Percentiles rank a stretch among this genome's conserved stretches.
Conservation (phyloP, 1,140 invertebrate species). For the Drosophila sechellia region DNA sequence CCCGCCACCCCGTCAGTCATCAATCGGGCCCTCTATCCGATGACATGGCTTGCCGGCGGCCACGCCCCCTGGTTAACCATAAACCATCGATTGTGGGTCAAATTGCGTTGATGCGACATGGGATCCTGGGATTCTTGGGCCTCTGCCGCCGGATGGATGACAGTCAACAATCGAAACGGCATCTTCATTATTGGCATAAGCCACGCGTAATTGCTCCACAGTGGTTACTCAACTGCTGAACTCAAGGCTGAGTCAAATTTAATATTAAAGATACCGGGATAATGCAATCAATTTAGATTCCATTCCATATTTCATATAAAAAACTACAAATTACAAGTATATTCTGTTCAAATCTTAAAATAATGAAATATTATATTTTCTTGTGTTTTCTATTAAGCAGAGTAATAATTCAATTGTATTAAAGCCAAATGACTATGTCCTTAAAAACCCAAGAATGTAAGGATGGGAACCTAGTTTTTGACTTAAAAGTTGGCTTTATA, state of each 20-base stretch:
- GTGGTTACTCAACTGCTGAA: conserved; percentile 25
- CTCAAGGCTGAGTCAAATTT: not conserved
- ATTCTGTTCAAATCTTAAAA: no score
- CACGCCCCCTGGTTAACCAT: conserved; percentile 42
- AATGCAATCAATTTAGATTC: no score
- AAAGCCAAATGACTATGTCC: no score
- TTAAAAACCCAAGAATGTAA: no score
- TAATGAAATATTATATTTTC: no score
- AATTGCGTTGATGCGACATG: conserved; percentile 46
- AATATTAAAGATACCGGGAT: not conserved
- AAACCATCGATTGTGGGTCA: conserved; percentile 51
- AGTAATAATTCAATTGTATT: no score
- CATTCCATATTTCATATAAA: not conserved
- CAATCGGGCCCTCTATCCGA: conserved; percentile 25
- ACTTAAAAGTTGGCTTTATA: not conserved
- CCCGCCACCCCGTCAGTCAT: conserved; percentile 15
- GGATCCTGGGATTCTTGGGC: conserved; percentile 25
- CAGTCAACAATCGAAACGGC: conserved; percentile 34
- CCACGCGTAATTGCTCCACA: conserved; percentile 21
- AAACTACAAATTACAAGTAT: not conserved
- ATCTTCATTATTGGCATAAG: conserved; percentile 30
- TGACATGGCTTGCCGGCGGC: conserved; percentile 22
- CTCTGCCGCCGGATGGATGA: conserved; percentile 21
- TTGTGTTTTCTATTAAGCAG: no score
- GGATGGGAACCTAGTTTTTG: no score